A percentile compares a stretch with the other conserved stretches of the same genome.
Conservation (phyloP, 2,113 vertebrate genomes). For the Callithrix jacchus region DNA sequence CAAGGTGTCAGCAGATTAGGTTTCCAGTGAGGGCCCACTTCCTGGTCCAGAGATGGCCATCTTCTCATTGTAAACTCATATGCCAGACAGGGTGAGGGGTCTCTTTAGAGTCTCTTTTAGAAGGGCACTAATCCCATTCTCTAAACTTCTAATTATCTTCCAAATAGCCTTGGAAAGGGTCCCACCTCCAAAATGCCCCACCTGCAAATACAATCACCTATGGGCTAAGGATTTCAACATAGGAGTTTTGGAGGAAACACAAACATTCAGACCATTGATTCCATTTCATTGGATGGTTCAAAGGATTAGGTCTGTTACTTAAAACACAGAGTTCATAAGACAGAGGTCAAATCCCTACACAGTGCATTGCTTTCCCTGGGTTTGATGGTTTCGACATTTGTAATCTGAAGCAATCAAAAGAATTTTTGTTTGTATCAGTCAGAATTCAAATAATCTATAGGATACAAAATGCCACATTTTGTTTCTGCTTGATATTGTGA, state of each 20-base stretch:
- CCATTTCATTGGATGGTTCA: neutral
- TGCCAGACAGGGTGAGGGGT: fast-evolving
- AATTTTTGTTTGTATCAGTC: neutral
- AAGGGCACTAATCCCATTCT: neutral
- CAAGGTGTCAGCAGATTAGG: neutral
- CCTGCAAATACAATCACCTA: neutral
- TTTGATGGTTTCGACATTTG: neutral
- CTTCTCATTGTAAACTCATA: neutral
- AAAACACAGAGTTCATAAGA: neutral
- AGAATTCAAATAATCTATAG: neutral
- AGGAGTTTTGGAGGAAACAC: neutral
- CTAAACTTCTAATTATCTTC: neutral
- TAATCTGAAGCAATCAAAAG: neutral
- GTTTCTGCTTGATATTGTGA: neutral
- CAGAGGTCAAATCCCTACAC: neutral
- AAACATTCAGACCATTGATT: neutral
- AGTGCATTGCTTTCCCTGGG: neutral
- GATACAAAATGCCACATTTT: neutral
- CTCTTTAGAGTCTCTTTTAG: neutral
- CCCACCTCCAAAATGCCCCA: neutral
- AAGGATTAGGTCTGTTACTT: neutral
- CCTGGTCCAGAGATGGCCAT: too few species aligned
- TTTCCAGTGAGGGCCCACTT: neutral
- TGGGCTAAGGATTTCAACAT: neutral
- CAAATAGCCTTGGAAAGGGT: neutral